A percentile compares a stretch with the other conserved stretches of the same genome.
Conservation (phyloP, 2,888 invertebrate genomes). For the Phymatocera aterrima region DNA sequence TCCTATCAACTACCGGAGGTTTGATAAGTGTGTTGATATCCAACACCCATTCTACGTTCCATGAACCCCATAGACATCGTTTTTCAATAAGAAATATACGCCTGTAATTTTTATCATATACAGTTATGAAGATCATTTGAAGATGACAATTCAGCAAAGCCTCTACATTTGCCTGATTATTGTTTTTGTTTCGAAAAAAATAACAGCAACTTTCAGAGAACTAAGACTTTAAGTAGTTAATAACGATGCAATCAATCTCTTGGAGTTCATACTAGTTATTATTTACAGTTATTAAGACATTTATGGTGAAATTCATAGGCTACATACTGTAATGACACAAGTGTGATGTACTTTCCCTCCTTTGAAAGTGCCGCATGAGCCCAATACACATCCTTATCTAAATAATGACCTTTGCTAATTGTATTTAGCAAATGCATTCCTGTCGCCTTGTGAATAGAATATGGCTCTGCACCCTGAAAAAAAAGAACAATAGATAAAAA, state of each 20-base stretch:
- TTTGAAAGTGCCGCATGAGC: constrained; percentile 81
- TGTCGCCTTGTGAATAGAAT: constrained; percentile 83
- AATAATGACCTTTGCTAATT: constrained; percentile 81
- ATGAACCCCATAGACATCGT: constrained; percentile 82
- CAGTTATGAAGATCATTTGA: not conserved
- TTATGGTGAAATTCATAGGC: not conserved
- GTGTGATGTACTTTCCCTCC: constrained; percentile 81
- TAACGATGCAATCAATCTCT: constrained; percentile 38
- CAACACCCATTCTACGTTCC: constrained; percentile 87
- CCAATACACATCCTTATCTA: constrained; percentile 83
- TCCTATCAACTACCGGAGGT: constrained; percentile 78
- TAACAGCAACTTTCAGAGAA: not conserved
- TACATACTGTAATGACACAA: constrained; percentile 83
- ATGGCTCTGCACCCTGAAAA: constrained; percentile 83
- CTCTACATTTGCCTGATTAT: no score
- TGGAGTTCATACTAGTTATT: not conserved
- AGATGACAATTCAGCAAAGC: no score
- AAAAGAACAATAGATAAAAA: constrained; percentile 29
- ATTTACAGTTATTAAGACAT: constrained; percentile 37
- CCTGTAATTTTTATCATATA: constrained; percentile 73
- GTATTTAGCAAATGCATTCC: constrained; percentile 82
- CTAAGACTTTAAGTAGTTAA: not conserved
- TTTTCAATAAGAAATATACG: constrained; percentile 85
- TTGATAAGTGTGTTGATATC: constrained; percentile 84
- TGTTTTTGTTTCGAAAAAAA: not conserved